These are phyloP conservation scores for Ptychochromis oligacanthus DNA, from an alignment of 2,113 vertebrate genomes.

Conservation along the genomic window DNA sequence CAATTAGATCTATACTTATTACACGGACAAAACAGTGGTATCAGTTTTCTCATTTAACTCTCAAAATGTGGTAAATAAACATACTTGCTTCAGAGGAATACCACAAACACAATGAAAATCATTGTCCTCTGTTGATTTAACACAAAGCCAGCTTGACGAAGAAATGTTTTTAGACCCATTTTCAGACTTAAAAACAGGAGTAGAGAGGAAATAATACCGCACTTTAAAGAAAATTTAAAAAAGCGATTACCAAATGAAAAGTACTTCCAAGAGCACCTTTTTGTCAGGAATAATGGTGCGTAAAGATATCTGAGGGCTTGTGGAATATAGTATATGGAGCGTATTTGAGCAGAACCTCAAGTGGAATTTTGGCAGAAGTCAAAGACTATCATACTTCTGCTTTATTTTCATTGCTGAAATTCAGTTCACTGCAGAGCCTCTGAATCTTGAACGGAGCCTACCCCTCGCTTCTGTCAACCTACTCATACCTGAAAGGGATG, in stretches of 20 bases:
- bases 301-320: constrained; percentile 33
- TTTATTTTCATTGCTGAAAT: constrained; percentile 57
- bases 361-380: constrained; percentile 57
- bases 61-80: constrained; percentile 1
- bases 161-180: constrained; percentile 1
- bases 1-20: not conserved
- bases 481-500: constrained; percentile 66
- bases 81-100: constrained; percentile 2
- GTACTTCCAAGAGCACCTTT: constrained; percentile 39
- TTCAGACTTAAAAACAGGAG: not conserved
- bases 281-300: constrained; percentile 48
- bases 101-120: not conserved
- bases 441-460: constrained; percentile 50
- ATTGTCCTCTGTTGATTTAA: not conserved
- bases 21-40: not conserved
- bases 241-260: constrained; percentile 10
- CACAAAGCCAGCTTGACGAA: not conserved
- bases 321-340: constrained; percentile 55
- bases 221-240: not conserved
- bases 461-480: constrained; percentile 50
- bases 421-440: constrained; percentile 51
- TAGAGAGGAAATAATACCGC: not conserved
- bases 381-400: constrained; percentile 43
- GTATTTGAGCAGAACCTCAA: constrained; percentile 56
- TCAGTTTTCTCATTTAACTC: constrained; percentile 15